Conservation (phyloP, 2,113 vertebrate genomes). For the Sturnira hondurensis region DNA sequence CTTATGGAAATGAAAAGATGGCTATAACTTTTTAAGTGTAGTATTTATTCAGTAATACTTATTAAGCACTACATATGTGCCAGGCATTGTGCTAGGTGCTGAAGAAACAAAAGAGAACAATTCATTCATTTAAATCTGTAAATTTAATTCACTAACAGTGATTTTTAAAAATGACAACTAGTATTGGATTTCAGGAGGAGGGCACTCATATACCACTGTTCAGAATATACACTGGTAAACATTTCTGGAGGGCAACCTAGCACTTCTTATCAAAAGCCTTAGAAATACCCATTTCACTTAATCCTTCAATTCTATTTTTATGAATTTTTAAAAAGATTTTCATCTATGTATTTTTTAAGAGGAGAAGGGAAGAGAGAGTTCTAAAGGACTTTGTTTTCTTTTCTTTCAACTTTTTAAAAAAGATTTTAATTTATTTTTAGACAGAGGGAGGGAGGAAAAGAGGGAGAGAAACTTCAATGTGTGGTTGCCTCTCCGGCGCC, state of each 20-base stretch:
- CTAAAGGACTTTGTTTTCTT: too few relatives aligned
- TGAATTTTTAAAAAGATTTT: neutral
- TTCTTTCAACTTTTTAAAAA: too few relatives aligned
- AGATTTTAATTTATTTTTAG: too few relatives aligned
- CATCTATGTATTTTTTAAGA: too few relatives aligned
- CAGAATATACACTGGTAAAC: neutral
- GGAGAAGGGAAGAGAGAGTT: too few relatives aligned
- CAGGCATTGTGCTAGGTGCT: neutral
- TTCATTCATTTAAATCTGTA: neutral
- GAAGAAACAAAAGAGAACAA: neutral
- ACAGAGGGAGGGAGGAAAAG: too few relatives aligned
- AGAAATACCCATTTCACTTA: neutral
- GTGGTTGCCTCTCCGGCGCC: too few relatives aligned
- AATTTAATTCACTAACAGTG: neutral
- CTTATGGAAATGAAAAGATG: neutral
- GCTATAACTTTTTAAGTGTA: neutral
- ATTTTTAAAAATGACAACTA: neutral
- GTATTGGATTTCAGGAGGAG: neutral
- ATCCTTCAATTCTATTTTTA: neutral
- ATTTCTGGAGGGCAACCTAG: neutral
- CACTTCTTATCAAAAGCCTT: neutral
- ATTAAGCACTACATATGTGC: slow-evolving; percentile 9
- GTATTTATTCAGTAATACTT: neutral
- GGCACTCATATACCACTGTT: neutral
- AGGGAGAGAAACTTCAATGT: too few relatives aligned